These are phyloP conservation scores for Orbicella faveolata DNA, from an alignment of 64 coral and sea anemone genomes.

Conservation along the genomic window DNA sequence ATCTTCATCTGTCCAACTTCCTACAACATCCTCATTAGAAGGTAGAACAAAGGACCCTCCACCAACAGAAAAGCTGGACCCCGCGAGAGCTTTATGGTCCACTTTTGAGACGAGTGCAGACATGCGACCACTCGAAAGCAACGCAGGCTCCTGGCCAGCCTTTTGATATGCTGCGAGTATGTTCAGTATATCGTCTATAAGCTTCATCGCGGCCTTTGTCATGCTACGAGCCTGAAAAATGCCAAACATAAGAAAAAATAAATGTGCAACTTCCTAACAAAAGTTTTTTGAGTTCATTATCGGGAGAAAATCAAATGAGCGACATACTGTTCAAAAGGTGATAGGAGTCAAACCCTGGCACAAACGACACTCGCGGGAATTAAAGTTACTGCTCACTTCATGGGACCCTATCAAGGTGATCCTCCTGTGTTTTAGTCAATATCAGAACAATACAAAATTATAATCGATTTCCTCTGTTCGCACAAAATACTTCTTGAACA, in stretches of 20 bases:
- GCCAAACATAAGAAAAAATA: neutral
- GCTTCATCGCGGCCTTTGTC: constrained; percentile 41
- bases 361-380: too few relatives aligned
- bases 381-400: too few relatives aligned
- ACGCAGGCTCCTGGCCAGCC: constrained; percentile 17
- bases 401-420: too few relatives aligned
- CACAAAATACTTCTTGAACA: too few relatives aligned
- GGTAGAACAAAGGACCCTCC: constrained; percentile 19
- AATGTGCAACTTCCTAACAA: too few relatives aligned
- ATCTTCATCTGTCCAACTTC: neutral
- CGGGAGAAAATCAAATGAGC: too few relatives aligned
- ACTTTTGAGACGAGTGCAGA: constrained; percentile 5
- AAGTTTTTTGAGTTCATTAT: too few relatives aligned
- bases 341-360: too few relatives aligned
- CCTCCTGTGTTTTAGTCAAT: too few relatives aligned
- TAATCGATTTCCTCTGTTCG: too few relatives aligned
- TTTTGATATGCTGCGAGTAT: neutral
- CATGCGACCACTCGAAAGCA: constrained; percentile 13
- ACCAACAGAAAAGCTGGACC: neutral
- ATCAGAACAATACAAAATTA: too few relatives aligned
- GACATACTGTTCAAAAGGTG: too few relatives aligned
- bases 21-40: neutral
- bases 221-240: constrained; percentile 45
- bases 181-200: constrained; percentile 5
- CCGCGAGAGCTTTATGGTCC: neutral